Evolutionary conservation across 2,888 invertebrate species (phyloP).

Genomic region (Cremastinae sp.): DNA sequence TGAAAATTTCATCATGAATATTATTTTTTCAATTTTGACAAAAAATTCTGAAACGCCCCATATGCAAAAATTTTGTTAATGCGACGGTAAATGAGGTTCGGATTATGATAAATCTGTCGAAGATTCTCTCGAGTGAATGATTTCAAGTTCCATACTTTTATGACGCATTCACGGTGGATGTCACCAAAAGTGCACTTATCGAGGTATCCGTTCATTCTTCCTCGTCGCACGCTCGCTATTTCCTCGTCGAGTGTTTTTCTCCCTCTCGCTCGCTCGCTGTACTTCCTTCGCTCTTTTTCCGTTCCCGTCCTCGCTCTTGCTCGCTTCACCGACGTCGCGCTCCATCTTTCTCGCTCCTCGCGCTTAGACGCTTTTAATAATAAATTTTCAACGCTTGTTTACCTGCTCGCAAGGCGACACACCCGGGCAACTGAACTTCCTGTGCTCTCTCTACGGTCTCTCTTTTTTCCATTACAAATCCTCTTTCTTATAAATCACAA

Average conservation of each 20-base stretch:
- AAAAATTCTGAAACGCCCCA: no score
- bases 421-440: conserved; percentile 42
- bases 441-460: conserved; percentile 29
- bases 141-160: conserved; percentile 9
- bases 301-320: neutral
- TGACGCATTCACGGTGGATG: conserved; percentile 29
- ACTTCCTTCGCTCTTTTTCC: no score
- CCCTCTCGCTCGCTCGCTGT: no score
- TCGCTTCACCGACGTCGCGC: neutral
- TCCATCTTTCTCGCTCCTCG: neutral
- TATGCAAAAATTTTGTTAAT: no score
- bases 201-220: conserved; percentile 8
- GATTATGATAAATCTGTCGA: no score
- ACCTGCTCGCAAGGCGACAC: conserved; percentile 36
- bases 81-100: no score
- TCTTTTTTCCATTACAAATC: conserved; percentile 23
- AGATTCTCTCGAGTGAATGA: no score
- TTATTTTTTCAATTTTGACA: no score
- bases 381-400: conserved; percentile 49
- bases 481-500: conserved; percentile 4
- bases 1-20: no score
- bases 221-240: no score
- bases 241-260: no score
- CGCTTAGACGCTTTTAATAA: conserved; percentile 28
- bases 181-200: conserved; percentile 40